Conservation (phyloP, 2,113 vertebrate species). For the Nerophis ophidion region DNA sequence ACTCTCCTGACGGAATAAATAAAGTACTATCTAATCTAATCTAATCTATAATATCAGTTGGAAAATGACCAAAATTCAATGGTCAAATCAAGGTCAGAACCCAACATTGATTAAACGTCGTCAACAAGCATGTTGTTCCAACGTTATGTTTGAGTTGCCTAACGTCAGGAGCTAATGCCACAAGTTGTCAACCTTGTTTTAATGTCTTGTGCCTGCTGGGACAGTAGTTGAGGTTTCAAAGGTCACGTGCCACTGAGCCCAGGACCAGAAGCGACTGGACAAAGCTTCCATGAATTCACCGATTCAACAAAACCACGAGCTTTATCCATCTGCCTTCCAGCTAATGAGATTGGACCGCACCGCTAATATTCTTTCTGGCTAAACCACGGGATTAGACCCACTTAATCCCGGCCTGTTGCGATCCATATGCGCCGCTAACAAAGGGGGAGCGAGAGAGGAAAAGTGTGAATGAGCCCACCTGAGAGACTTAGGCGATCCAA, state of each 20-base stretch:
- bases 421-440: constrained; percentile 21
- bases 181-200: too few relatives aligned
- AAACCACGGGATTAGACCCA: constrained; percentile 52
- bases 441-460: constrained; percentile 24
- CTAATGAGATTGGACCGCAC: constrained; percentile 50
- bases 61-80: too few relatives aligned
- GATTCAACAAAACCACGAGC: constrained; percentile 33
- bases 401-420: constrained; percentile 36
- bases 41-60: too few relatives aligned
- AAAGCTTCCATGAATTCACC: constrained; percentile 28
- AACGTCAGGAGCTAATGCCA: too few relatives aligned
- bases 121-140: too few relatives aligned
- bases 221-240: constrained; percentile 36
- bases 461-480: constrained; percentile 41
- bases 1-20: too few relatives aligned
- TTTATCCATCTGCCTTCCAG: constrained; percentile 39
- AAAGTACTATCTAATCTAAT: too few relatives aligned
- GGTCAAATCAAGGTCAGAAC: too few relatives aligned
- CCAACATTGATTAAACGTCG: too few relatives aligned
- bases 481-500: constrained; percentile 34
- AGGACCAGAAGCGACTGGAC: constrained; percentile 19
- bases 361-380: constrained; percentile 38
- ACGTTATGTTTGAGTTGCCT: too few relatives aligned
- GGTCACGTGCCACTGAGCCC: constrained; percentile 16
- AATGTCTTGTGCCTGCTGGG: background rate